A percentile compares a stretch with the other conserved stretches of the same genome.
phyloP scores from a whole-genome alignment of 2,113 vertebrate species.

The Hyperoodon ampullatus region DNA sequence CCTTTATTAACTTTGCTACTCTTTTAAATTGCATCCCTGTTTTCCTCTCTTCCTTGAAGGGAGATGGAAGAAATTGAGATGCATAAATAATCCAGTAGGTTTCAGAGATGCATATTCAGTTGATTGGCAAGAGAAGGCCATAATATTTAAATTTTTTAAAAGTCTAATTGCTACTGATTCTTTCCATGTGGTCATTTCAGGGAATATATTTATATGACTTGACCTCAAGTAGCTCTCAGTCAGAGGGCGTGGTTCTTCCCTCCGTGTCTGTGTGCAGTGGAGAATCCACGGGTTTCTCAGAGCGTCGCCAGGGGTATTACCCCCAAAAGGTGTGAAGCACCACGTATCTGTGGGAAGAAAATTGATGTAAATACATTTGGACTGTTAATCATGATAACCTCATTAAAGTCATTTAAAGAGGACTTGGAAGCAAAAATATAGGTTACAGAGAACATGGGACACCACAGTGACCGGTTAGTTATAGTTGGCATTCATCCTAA shows the following conservation, averaged over 20 bases:
- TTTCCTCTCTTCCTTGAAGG: slow-evolving; percentile 6
- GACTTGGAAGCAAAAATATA: neutral
- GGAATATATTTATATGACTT: neutral
- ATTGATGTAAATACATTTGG: neutral
- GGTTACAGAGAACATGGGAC: neutral
- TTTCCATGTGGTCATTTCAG: neutral
- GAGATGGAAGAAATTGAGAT: neutral
- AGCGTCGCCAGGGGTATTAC: neutral
- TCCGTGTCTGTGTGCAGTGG: neutral
- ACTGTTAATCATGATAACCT: neutral
- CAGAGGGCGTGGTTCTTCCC: neutral
- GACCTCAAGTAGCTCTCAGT: neutral
- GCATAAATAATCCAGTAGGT: neutral
- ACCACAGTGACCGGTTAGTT: neutral
- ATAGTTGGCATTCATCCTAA: neutral
- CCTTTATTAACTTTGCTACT: neutral
- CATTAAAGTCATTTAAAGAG: neutral
- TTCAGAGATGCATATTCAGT: neutral
- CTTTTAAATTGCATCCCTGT: neutral
- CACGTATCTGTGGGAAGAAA: neutral
- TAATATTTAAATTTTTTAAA: neutral
- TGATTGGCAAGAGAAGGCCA: neutral
- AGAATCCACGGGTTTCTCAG: neutral
- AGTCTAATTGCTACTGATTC: neutral
- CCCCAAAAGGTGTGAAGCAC: neutral